Evolutionary conservation across 2,888 invertebrate genomes (phyloP), one percentile per base, ranked within the genome.

Genomic region (Caprella mutica): DNA sequence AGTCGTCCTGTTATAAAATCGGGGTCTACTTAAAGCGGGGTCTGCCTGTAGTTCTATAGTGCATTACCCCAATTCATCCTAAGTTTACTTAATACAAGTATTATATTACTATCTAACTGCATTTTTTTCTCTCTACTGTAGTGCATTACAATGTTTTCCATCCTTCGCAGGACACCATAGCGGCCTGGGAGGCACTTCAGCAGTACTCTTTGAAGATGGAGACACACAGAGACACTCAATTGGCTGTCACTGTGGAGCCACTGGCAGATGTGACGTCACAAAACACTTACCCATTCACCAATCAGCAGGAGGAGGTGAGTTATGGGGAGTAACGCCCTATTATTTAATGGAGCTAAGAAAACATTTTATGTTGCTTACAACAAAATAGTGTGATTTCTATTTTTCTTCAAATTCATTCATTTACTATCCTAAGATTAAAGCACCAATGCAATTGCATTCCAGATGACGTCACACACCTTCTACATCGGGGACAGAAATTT

Each of bases 171-270:
- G 65, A 65, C 55, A 59, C 65, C 0, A 24, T 61, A 29, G 61
- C 56, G 27, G 65, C 61, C 21, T 61, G 61, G 59, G 65, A 65
- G 33, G 65, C 65, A 0, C 56, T 65, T 9, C 26, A 58, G 24
- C 89, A 90, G 69, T 91, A 89, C 73, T 89, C 91, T 3, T 26
- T 56, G 26, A 54, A 43, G 5, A 48, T 51, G 50, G 35, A 40
- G 30, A 40, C 50, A 9, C 42, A 40, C 1, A 17, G 52, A 14
- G 55, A 55, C 24, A 63, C 57, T 8, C 57, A 48, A n/a, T 46
- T 63, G 3, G 50, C 57, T 3, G 50, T 63, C 2, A 60, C 59
- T 1, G 50, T 63, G 14, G 63, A 59, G 50, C 59, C 63, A 2
- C 52, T 63, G 17, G 43, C 42, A 24, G 58, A 59, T n/a, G n/a